A percentile compares a stretch with the other conserved stretches of the same genome.
These are phyloP conservation scores for Pionites leucogaster DNA, from an alignment of 2,113 vertebrate species.

Conservation along the genomic window DNA sequence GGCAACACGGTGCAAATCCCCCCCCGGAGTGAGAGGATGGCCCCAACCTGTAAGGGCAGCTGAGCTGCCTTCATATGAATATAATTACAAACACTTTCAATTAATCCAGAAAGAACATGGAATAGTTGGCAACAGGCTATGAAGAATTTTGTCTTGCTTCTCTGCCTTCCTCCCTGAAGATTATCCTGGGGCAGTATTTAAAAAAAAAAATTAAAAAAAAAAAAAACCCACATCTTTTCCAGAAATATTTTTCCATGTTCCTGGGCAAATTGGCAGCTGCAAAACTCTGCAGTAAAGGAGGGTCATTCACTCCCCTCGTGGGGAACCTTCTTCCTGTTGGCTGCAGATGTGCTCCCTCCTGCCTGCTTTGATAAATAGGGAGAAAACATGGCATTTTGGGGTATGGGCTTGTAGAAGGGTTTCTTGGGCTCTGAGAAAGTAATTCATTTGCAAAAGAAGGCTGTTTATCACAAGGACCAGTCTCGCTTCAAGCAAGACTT, in stretches of 20 bases:
- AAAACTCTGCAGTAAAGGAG: neutral
- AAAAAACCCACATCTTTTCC: neutral
- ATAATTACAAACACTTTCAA: neutral
- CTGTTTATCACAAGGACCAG: neutral
- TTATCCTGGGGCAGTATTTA: neutral
- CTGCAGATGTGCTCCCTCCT: neutral
- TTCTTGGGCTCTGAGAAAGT: neutral
- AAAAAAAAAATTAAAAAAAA: neutral
- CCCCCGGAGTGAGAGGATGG: neutral
- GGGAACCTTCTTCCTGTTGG: neutral
- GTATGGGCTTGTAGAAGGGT: neutral
- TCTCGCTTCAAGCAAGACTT: neutral
- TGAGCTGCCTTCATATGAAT: neutral
- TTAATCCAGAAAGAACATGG: neutral
- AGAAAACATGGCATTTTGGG: neutral
- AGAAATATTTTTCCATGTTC: neutral
- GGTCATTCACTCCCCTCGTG: neutral
- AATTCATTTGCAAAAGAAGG: neutral
- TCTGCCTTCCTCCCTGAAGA: neutral
- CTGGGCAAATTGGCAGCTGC: neutral
- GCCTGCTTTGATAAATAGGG: neutral
- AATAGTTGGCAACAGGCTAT: neutral
- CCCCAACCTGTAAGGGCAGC: neutral
- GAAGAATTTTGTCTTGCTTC: neutral
- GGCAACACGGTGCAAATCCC: neutral